Conservation (phyloP, 2,113 vertebrate genomes). For the Coptodon bakossiorum region DNA sequence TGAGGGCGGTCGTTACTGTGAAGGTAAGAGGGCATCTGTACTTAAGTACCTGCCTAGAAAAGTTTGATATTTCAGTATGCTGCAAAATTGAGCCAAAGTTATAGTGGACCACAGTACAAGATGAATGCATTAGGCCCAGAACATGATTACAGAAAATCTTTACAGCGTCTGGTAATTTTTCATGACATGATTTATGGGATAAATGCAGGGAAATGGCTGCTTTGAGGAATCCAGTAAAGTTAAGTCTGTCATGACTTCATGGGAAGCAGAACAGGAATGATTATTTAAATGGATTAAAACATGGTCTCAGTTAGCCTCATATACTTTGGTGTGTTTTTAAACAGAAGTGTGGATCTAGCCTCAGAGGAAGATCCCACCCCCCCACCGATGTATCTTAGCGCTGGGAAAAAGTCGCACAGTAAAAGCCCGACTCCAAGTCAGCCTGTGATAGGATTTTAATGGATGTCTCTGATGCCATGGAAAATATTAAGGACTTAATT, state of each 20-base stretch:
- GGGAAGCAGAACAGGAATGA: constrained; percentile 46
- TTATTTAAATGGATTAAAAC: constrained; percentile 50
- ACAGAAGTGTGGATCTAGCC: constrained; percentile 39
- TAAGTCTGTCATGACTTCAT: constrained; percentile 64
- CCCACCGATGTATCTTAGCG: constrained; percentile 23
- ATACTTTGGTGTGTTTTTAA: constrained; percentile 30
- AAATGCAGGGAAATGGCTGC: constrained; percentile 36
- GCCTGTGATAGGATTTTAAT: constrained; percentile 67
- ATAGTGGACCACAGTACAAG: not conserved
- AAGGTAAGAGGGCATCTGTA: constrained; percentile 57
- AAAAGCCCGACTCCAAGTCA: constrained; percentile 32
- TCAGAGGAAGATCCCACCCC: constrained; percentile 53
- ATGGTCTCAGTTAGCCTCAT: constrained; percentile 34
- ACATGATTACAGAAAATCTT: constrained; percentile 32
- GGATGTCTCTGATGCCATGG: constrained; percentile 55
- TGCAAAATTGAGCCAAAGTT: not conserved
- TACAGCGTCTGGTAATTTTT: constrained; percentile 22
- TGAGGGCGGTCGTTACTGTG: constrained; percentile 58
- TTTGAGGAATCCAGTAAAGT: constrained; percentile 39
- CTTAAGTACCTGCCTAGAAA: not conserved
- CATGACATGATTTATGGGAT: constrained; percentile 60
- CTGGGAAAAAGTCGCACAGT: constrained; percentile 51
- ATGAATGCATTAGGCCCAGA: not conserved
- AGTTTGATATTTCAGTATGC: not conserved
- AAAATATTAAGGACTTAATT: constrained; percentile 63